These are phyloP conservation scores for Passer domesticus DNA, from an alignment of 2,113 vertebrate species.

Conservation along the genomic window DNA sequence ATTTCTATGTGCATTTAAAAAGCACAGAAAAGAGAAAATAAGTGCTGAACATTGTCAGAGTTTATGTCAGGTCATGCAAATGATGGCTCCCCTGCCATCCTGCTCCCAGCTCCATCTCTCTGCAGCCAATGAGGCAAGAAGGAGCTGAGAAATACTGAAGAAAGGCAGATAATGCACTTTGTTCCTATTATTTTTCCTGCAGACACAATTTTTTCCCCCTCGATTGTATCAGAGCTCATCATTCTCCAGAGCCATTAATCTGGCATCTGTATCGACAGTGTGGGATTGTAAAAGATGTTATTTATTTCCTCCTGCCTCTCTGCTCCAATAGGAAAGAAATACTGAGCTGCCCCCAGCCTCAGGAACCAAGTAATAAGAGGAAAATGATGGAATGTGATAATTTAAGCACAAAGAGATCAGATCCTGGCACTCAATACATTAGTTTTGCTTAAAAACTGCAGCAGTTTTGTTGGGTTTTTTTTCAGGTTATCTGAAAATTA, in stretches of 20 bases:
- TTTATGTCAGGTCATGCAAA: not conserved
- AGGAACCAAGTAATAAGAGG: not conserved
- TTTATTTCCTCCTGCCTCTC: not conserved
- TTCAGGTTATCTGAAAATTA: not conserved
- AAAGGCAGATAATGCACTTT: not conserved
- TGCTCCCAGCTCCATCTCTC: not conserved
- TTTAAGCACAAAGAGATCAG: not conserved
- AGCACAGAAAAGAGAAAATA: not conserved
- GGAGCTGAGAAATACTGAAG: not conserved
- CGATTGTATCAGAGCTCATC: slow-evolving; percentile 22
- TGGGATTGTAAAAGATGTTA: not conserved
- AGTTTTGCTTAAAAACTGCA: not conserved
- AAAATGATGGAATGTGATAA: not conserved
- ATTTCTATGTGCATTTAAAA: not conserved
- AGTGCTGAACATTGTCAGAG: not conserved
- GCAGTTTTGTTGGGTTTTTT: not conserved
- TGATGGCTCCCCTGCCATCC: not conserved
- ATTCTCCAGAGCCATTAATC: slow-evolving; percentile 35
- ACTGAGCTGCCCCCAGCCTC: not conserved
- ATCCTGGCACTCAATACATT: not conserved
- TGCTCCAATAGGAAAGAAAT: not conserved
- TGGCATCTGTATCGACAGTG: not conserved
- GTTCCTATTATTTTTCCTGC: not conserved
- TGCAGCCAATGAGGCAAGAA: not conserved
- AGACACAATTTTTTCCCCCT: not conserved